phyloP scores from a whole-genome alignment of 2,888 invertebrate species.

The Acanthosepion esculentum region DNA sequence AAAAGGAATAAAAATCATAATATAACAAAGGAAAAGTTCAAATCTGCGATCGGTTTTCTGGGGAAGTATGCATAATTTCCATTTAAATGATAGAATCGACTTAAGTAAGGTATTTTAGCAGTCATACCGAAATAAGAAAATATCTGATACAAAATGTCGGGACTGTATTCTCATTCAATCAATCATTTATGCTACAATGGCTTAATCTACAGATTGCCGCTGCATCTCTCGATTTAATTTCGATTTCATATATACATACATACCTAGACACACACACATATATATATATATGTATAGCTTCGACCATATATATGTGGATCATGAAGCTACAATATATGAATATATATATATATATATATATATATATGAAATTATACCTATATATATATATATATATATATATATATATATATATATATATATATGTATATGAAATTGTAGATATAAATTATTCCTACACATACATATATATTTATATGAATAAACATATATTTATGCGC shows the following conservation, averaged over 20 bases:
- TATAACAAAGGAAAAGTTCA: not conserved
- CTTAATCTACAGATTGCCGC: not conserved
- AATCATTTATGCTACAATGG: not conserved
- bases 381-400: too few relatives aligned
- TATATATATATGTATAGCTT: too few relatives aligned
- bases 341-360: too few relatives aligned
- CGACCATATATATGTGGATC: too few relatives aligned
- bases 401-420: too few relatives aligned
- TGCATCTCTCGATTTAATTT: not conserved
- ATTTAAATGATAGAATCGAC: not conserved
- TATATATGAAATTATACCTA: too few relatives aligned
- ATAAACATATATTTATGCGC: too few relatives aligned
- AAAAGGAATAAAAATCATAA: too few relatives aligned
- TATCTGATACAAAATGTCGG: slow-evolving; percentile 8
- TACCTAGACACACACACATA: not conserved
- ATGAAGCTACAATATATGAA: too few relatives aligned
- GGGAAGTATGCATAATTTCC: not conserved
- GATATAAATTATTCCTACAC: too few relatives aligned
- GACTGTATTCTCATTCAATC: slow-evolving; percentile 33
- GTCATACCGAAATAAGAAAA: not conserved
- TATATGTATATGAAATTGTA: too few relatives aligned
- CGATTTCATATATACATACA: not conserved
- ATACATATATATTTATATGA: too few relatives aligned
- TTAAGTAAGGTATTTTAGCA: slow-evolving; percentile 17
- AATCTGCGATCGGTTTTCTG: not conserved